Evolutionary conservation across 2,888 invertebrate genomes (phyloP), one percentile per base, ranked within the genome.

Genomic region (Perizoma affinitatum): DNA sequence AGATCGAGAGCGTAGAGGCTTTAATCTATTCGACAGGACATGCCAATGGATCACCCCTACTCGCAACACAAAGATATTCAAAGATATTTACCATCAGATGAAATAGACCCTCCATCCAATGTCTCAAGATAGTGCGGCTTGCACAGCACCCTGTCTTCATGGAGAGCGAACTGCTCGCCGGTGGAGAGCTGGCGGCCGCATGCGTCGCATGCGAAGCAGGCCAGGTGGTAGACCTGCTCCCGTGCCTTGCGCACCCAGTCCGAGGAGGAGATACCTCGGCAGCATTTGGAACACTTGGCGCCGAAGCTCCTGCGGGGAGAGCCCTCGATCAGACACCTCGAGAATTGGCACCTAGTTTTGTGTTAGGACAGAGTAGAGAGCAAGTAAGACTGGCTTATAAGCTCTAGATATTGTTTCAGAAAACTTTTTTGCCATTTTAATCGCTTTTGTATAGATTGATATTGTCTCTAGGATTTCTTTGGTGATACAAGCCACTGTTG

Each of bases 221-320:
- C 99, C 84, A 99, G 93, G 91, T 99, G 99, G 93, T 98, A 99
- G 40, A 99, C 98, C 86, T 97, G 96, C 80, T 97, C 97, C 54
- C 97, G 94, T 41, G 99, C 99, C 82, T 98, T 96, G 66, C 99
- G 94, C 78, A 99, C 99, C 99, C 99, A 99, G 92, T 99, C 99
- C 47, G 97, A 97, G 11, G 98, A 95, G 11, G 97, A 97, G 80
- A 99, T 98, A 73, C 96, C 96, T 55, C 99, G 95, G 74, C 96
- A 95, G 89, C 99, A 99, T 86, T 98, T 98, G 53, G 98, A 96
- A 90, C 99, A 99, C 91, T 98, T 98, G 58, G 98, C 97, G 65
- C 98, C 98, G 88, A 98, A 99, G 82, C 97, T 96, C 94, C 99
- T 99, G 89, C 66, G 71, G 75, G 79, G 58, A 75, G 62, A 62